These are phyloP conservation scores for Xestia rhomboidea DNA, from an alignment of 2,888 invertebrate species.

Conservation along the genomic window DNA sequence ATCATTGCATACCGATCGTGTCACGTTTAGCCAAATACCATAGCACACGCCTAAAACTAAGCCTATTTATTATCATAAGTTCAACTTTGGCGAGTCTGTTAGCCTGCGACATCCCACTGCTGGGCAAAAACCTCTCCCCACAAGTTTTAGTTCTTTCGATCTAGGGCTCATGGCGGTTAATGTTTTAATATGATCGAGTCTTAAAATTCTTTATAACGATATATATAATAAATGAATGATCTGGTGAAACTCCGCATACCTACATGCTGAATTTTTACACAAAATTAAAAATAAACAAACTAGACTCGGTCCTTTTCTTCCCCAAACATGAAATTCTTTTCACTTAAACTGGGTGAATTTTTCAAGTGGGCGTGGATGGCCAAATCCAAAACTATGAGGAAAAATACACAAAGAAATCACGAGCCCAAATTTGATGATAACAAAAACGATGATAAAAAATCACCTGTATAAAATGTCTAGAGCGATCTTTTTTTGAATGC, in stretches of 20 bases:
- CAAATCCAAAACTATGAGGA: neutral
- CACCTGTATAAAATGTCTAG: neutral
- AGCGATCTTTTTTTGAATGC: neutral
- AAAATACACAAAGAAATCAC: neutral
- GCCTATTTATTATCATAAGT: neutral
- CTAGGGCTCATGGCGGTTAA: neutral
- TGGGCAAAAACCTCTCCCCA: neutral
- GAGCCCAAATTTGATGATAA: neutral
- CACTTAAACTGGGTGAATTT: neutral
- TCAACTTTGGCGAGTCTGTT: neutral
- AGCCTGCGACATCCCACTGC: neutral
- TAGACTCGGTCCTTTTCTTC: neutral
- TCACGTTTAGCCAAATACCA: conserved; percentile 74
- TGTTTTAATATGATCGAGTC: neutral
- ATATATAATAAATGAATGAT: neutral
- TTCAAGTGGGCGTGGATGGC: neutral
- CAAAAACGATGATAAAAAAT: neutral
- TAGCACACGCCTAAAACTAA: conserved; percentile 41
- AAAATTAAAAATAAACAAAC: neutral
- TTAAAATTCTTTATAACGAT: neutral
- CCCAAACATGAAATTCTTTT: neutral
- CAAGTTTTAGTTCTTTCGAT: neutral
- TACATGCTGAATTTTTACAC: neutral
- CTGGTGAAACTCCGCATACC: neutral
- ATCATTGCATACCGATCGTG: conserved; percentile 71